Evolutionary conservation across 2,888 invertebrate genomes (phyloP).

Genomic region (Xestia rhomboidea): DNA sequence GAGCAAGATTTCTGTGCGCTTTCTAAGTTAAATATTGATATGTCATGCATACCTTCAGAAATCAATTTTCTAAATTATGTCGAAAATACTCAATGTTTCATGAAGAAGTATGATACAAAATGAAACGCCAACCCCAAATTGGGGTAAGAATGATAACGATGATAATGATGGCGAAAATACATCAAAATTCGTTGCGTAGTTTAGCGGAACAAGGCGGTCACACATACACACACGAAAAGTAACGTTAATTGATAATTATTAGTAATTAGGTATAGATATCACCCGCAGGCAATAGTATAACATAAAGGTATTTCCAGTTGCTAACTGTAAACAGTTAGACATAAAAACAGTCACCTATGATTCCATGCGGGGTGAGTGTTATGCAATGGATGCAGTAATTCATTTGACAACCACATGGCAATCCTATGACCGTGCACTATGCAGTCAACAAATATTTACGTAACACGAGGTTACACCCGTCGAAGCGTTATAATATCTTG

Average conservation of each 20-base stretch:
- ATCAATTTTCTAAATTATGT: too few relatives aligned
- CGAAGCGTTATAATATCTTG: constrained; percentile 29
- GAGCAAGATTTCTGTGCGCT: not conserved
- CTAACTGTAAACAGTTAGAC: constrained; percentile 12
- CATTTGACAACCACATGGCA: constrained; percentile 37
- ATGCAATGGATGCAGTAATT: constrained; percentile 46
- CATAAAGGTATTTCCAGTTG: constrained; percentile 17
- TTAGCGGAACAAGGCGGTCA: not conserved
- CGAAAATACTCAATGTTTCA: not conserved
- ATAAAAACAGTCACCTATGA: constrained; percentile 12
- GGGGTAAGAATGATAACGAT: not conserved
- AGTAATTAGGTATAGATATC: not conserved
- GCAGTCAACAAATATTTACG: constrained; percentile 42
- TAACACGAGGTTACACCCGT: constrained; percentile 24
- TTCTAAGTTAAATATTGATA: not conserved
- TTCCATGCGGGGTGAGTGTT: constrained; percentile 25
- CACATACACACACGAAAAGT: not conserved
- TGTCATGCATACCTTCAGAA: too few relatives aligned
- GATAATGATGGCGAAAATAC: not conserved
- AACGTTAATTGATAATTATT: not conserved
- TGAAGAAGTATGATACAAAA: not conserved
- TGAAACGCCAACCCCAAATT: not conserved
- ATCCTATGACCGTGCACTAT: constrained; percentile 24
- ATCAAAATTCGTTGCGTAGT: not conserved
- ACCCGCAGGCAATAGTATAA: constrained; percentile 23